Evolutionary conservation across 2,888 invertebrate species (phyloP).

Genomic region (Rhynchonema sp.): DNA sequence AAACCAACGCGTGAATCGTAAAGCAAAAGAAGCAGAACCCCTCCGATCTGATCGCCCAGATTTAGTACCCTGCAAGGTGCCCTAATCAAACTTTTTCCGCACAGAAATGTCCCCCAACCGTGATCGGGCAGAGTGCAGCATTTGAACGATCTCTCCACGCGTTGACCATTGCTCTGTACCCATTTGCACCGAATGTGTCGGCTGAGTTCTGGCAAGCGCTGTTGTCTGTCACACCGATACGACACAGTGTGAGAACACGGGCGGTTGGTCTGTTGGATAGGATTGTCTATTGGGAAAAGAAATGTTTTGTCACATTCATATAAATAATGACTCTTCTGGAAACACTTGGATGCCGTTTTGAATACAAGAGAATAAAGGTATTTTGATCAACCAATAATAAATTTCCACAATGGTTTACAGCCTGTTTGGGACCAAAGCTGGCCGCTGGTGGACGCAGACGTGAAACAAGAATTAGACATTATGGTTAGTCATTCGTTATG

Average conservation of each 20-base stretch:
- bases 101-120: not conserved
- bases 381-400: no score
- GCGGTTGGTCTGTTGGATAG: no score
- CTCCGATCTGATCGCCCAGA: no score
- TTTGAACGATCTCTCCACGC: slow-evolving; percentile 2
- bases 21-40: no score
- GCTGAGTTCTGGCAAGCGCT: slow-evolving; percentile 6
- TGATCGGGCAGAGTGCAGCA: not conserved
- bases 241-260: no score
- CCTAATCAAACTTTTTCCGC: no score
- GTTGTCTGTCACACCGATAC: not conserved
- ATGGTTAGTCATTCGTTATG: not conserved
- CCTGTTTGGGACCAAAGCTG: not conserved
- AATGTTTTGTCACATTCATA: no score
- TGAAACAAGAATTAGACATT: not conserved
- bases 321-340: not conserved
- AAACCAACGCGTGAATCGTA: no score
- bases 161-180: slow-evolving; percentile 1
- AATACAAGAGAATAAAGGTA: not conserved
- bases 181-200: slow-evolving; percentile 6
- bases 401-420: no score
- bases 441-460: not conserved
- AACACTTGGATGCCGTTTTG: not conserved
- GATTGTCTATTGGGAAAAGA: no score
- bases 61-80: no score